phyloP scores from a whole-genome alignment of 2,113 vertebrate genomes.

The Barbus barbus region DNA sequence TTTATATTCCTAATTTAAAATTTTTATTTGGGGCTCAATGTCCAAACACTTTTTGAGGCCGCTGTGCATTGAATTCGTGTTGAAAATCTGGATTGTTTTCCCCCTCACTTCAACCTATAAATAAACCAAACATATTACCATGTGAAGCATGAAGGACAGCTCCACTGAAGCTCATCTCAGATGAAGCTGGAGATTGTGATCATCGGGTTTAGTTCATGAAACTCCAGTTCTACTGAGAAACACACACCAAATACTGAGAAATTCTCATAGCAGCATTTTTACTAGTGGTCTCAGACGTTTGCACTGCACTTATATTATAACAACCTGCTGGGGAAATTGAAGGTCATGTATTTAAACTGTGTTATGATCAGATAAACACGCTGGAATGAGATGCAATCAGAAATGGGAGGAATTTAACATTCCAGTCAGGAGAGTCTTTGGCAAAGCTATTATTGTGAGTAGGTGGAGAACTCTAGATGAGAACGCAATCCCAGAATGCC shows the following conservation, averaged over 20 bases:
- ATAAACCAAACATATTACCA: background rate
- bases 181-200: too few species aligned
- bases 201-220: background rate
- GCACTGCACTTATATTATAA: background rate
- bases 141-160: background rate
- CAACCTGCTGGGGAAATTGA: background rate
- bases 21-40: background rate
- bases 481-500: constrained; percentile 3
- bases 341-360: background rate
- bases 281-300: background rate
- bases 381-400: background rate
- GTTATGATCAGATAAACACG: background rate
- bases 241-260: background rate
- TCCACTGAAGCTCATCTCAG: background rate
- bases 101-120: background rate
- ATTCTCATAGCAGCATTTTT: background rate
- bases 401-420: background rate
- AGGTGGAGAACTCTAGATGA: background rate
- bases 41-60: background rate
- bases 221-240: background rate
- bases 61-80: background rate
- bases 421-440: constrained; percentile 9
- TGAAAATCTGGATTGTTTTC: background rate
- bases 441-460: background rate
- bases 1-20: background rate